These are phyloP conservation scores for Amaurobius ferox DNA, from an alignment of 2,888 invertebrate species.

Conservation along the genomic window DNA sequence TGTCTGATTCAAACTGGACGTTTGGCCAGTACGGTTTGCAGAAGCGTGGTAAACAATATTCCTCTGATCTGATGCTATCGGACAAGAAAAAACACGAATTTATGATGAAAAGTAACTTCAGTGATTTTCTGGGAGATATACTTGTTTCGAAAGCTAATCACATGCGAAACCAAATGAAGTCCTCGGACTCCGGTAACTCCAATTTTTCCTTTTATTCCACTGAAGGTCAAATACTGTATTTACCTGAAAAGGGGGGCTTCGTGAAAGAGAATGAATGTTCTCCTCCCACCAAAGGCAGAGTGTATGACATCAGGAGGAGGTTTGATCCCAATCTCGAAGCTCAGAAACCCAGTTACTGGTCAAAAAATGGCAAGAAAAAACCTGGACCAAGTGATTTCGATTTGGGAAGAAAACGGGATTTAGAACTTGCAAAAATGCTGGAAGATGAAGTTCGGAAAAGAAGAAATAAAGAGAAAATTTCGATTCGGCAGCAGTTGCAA, in stretches of 20 bases:
- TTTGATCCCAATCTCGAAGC: slow-evolving; percentile 36
- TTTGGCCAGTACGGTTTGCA: slow-evolving; percentile 53
- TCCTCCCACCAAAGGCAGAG: slow-evolving; percentile 55
- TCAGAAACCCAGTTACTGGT: background rate
- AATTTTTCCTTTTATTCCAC: slow-evolving; percentile 71
- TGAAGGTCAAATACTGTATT: slow-evolving; percentile 59
- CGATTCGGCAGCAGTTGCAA: slow-evolving; percentile 53
- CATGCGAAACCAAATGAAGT: slow-evolving; percentile 51
- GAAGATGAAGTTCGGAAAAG: slow-evolving; percentile 58
- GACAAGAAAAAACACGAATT: slow-evolving; percentile 52
- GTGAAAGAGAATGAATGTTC: slow-evolving; percentile 25
- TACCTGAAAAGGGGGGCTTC: slow-evolving; percentile 33
- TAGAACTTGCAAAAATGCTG: slow-evolving; percentile 53
- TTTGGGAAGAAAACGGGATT: slow-evolving; percentile 32
- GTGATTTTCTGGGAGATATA: slow-evolving; percentile 56
- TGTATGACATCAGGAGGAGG: slow-evolving; percentile 29
- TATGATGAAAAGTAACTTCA: slow-evolving; percentile 34
- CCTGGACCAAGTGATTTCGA: slow-evolving; percentile 12
- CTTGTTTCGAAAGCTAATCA: slow-evolving; percentile 45
- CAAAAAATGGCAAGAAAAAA: slow-evolving; percentile 37
- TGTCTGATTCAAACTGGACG: slow-evolving; percentile 60
- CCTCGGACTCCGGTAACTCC: slow-evolving; percentile 52
- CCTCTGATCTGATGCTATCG: slow-evolving; percentile 53
- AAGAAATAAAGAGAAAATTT: slow-evolving; percentile 56
- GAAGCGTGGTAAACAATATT: slow-evolving; percentile 57